Evolutionary conservation across 2,797 vertebrate species (phyloP), one percentile per base, ranked within the genome.

Genomic region (Strix occidentalis): DNA sequence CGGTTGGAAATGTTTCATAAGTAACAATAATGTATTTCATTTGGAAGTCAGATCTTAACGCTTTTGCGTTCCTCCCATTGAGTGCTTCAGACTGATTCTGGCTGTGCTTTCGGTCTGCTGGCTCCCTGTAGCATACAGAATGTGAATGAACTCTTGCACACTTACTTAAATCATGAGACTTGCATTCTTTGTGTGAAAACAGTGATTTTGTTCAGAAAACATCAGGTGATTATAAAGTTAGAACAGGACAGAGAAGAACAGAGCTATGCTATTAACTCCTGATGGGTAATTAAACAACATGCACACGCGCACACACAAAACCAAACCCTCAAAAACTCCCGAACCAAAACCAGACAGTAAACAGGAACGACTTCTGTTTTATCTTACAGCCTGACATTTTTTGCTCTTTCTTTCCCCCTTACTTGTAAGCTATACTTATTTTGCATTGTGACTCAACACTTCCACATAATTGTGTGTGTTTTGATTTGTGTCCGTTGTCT

Each of bases 21-120:
- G 64, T 31, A 80, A 74, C 78, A 96, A 12, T 24, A 43, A 43
- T 0, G 2, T 78, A 61, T 90, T 96, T 96, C 48, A 35, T 84
- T 85, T 97, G 94, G 90, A 96, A 93, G 93, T 81, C 68, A 77
- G 93, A 78, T 95, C 76, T 94, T 56, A 71, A n/a, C 9, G 39
- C 76, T 92, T 95, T 82, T 93, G 93, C 54, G 89, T 96, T 87
- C 88, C 51, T 94, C 71, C 35, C 8, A 2, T 82, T 69, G 91
- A 95, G 76, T 76, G 86, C 89, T 86, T 74, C 3, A 13, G 93
- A 84, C 87, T 56, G 87, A 79, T 84, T 48, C 75, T 68, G 87
- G 80, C 74, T 68, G 70, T 78, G 64, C 60, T 58, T 35, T 65
- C 5, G 2, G 51, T 68, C 83, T 95, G 74, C 87, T 93, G 87